Evolutionary conservation across 2,797 vertebrate species (phyloP), one percentile per base, ranked within the genome.

Genomic region (Hemitrygon akajei): DNA sequence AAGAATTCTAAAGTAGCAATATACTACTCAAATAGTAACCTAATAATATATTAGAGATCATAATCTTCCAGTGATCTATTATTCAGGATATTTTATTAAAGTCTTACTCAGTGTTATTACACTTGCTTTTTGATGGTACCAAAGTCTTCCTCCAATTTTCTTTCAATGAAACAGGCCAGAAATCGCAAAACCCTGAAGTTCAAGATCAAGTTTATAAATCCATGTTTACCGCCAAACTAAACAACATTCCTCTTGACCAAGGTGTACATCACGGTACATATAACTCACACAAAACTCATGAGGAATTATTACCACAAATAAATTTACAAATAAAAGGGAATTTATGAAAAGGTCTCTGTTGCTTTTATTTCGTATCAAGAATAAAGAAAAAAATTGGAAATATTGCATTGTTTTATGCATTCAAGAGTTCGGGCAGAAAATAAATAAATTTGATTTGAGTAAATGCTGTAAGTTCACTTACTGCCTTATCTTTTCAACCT

Each of bases 31-130:
- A 91, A 63, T 40, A 91, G 63, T 71, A 40, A 91, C 37, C 22
- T 91, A 71, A 91, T 69, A 91, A 34, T 40, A 40, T 71, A 71
- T 71, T 40, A 71, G 37, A 69, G n/a, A 66, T 69, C 69, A 3
- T 91, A 91, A 69, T 91, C 30, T 40, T 71, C 63, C 63, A 71
- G 87, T 66, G 66, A 71, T 91, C 63, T 18, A 91, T 91, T 91
- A 91, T 91, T 91, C 66, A 91, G n/a, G 60, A 40, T 27, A 37
- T 71, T 7, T 40, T 71, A 71, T 91, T 71, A 86, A 84, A 84
- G 56, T 86, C 60, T 86, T 60, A 71, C 18, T 91, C 60, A 91
- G 34, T 22, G 25, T 91, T 69, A 91, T 91, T 91, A 69, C 69
- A 66, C 71, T 89, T 92, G 34, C 47, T 16, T 40, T 93, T 47